Conservation (phyloP, 2,888 invertebrate species). For the Drosophila atripex region DNA sequence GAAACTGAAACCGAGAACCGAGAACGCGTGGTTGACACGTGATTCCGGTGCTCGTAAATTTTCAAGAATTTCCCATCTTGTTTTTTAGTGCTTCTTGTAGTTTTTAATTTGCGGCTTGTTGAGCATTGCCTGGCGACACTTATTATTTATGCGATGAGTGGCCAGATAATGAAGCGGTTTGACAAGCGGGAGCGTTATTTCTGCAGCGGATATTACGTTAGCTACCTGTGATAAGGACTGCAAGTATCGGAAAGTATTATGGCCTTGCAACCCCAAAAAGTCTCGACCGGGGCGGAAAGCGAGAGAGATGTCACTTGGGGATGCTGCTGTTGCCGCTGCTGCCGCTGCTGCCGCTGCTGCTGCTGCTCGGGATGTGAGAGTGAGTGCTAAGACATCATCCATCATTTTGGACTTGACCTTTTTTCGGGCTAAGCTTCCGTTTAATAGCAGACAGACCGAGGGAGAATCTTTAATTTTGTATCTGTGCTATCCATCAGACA, state of each 20-base stretch:
- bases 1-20: slow-evolving; percentile 66
- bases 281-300: slow-evolving; percentile 13
- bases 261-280: slow-evolving; percentile 53
- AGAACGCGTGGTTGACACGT: slow-evolving; percentile 84
- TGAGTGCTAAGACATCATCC: slow-evolving; percentile 82
- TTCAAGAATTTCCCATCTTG: slow-evolving; percentile 56
- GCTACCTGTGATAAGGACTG: slow-evolving; percentile 62
- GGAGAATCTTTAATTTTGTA: slow-evolving; percentile 78
- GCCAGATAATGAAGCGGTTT: slow-evolving; percentile 44
- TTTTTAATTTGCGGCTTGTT: slow-evolving; percentile 81
- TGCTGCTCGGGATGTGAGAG: slow-evolving; percentile 48
- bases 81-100: slow-evolving; percentile 79
- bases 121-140: slow-evolving; percentile 72
- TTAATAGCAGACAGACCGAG: slow-evolving; percentile 57
- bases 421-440: slow-evolving; percentile 79
- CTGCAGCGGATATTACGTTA: slow-evolving; percentile 68
- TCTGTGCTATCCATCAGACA: slow-evolving; percentile 56
- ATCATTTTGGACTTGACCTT: slow-evolving; percentile 84
- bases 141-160: slow-evolving; percentile 78
- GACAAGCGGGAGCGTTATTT: slow-evolving; percentile 56
- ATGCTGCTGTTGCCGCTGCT: no score
- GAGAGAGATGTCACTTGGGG: slow-evolving; percentile 40
- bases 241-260: slow-evolving; percentile 21
- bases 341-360: no score
- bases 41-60: slow-evolving; percentile 83